Percentiles rank a stretch among this genome's conserved stretches.
phyloP scores from a whole-genome alignment of 2,113 vertebrate genomes.

The Macquaria ambigua region DNA sequence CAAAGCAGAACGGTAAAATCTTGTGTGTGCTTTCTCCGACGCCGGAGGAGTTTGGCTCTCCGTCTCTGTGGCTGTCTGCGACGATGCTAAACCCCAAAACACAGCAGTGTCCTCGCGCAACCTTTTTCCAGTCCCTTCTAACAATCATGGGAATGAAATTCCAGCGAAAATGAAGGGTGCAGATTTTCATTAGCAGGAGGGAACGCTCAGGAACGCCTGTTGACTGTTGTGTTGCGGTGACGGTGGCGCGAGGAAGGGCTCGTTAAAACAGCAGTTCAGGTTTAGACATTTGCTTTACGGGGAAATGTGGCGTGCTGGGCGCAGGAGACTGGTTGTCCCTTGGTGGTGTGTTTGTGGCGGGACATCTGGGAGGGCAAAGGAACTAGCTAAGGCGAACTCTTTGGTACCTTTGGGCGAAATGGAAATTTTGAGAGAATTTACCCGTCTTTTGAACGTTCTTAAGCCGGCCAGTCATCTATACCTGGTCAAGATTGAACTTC shows the following conservation, averaged over 20 bases:
- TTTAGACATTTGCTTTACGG: slow-evolving; percentile 36
- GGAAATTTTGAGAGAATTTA: slow-evolving; percentile 5
- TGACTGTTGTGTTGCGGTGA: slow-evolving; percentile 8
- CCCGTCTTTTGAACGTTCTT: slow-evolving; percentile 24
- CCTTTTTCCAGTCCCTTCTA: slow-evolving; percentile 32
- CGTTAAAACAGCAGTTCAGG: slow-evolving; percentile 34
- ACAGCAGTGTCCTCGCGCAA: slow-evolving; percentile 41
- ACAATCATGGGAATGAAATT: slow-evolving; percentile 40
- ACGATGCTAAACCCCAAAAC: not conserved
- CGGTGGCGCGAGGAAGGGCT: slow-evolving; percentile 8
- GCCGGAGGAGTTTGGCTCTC: slow-evolving; percentile 27
- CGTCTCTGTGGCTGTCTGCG: slow-evolving; percentile 12
- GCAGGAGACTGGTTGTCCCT: slow-evolving; percentile 16
- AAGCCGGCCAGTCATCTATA: slow-evolving; percentile 24
- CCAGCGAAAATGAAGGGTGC: slow-evolving; percentile 33
- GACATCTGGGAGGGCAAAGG: not conserved
- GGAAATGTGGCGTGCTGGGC: not conserved
- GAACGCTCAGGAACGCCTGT: not conserved
- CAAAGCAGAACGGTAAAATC: slow-evolving; percentile 30
- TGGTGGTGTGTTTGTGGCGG: not conserved
- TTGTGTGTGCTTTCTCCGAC: slow-evolving; percentile 9
- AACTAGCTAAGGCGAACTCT: not conserved
- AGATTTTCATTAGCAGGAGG: slow-evolving; percentile 59
- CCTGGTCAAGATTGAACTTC: slow-evolving; percentile 38
- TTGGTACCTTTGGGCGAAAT: slow-evolving; percentile 21